Percentiles rank a stretch among this genome's conserved stretches.
phyloP scores from a whole-genome alignment of 2,888 invertebrate genomes.

The Volucella bombylans region DNA sequence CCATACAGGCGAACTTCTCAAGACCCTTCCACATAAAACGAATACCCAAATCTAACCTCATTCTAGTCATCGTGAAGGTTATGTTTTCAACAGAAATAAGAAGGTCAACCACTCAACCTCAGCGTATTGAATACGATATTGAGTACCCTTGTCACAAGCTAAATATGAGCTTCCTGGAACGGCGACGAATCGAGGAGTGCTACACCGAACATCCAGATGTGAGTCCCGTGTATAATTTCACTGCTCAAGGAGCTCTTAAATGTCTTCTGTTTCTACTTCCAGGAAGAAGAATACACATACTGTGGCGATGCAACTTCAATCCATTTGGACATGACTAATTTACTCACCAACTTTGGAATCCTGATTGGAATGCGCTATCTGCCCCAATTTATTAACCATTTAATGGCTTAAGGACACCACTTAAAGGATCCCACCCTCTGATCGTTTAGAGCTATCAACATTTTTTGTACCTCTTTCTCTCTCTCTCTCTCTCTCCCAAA shows the following conservation, averaged over 20 bases:
- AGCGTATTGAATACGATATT: slow-evolving; percentile 83
- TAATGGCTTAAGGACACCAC: slow-evolving; percentile 41
- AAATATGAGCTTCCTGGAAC: slow-evolving; percentile 86
- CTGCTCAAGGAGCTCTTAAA: not conserved
- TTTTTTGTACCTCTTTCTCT: slow-evolving; percentile 64
- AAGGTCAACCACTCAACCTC: slow-evolving; percentile 83
- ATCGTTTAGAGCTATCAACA: slow-evolving; percentile 29
- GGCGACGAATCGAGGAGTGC: slow-evolving; percentile 89
- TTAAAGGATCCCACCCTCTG: slow-evolving; percentile 50
- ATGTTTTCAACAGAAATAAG: slow-evolving; percentile 82
- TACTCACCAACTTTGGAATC: slow-evolving; percentile 51
- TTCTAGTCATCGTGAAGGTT: slow-evolving; percentile 88
- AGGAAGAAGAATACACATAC: slow-evolving; percentile 81
- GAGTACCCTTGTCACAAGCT: slow-evolving; percentile 90
- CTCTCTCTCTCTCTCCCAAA: slow-evolving; percentile 63
- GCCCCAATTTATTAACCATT: slow-evolving; percentile 38
- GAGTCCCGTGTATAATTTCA: slow-evolving; percentile 74
- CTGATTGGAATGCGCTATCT: slow-evolving; percentile 75
- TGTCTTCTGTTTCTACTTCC: slow-evolving; percentile 10
- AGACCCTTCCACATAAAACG: slow-evolving; percentile 88
- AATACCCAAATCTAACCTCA: slow-evolving; percentile 89
- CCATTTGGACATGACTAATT: slow-evolving; percentile 71
- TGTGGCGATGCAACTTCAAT: slow-evolving; percentile 80
- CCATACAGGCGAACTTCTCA: slow-evolving; percentile 82
- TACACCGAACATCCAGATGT: slow-evolving; percentile 89